Base-by-base conservation (phyloP, 2,888 invertebrate species). In the Monopis laevigella region DNA sequence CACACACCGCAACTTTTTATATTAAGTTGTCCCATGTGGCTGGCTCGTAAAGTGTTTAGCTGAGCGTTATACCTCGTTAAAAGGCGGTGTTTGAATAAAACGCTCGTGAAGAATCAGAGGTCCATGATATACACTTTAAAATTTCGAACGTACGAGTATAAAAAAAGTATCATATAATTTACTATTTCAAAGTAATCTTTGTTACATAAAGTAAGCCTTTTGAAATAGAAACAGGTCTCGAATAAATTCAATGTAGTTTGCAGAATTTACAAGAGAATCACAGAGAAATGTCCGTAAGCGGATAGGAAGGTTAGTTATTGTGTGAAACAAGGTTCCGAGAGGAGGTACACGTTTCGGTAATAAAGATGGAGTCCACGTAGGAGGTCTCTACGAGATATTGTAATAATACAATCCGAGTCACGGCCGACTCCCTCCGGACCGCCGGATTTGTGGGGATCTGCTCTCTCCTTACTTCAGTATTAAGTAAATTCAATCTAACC, bases 321-420 rank as follows among this genome's bases (percentile, higher is more conserved):
- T 32, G 17, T 32, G 32, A 32, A 32, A 32, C 3, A 16, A 32
- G n/a, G n/a, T n/a, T n/a, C n/a, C n/a, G n/a, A 32, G 32, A 32
- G 16, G 14, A 32, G 32, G 17, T 17, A 29, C 54, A 56, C 51
- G 55, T 56, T 54, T 52, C 48, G 57, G 58, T 58, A 62, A 65
- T 70, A 67, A 67, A 65, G 64, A 64, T 59, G 48, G 53, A 50
- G 50, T 55, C 60, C 62, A 65, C 59, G 63, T 65, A 56, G 48
- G 48, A 53, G 28, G 29, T 28, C 40, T 28, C 58, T 58, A 54
- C 53, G 52, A 58, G 55, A 63, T 63, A 60, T 59, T 59, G 53
- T 58, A 63, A 67, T 71, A 68, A 67, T 64, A 58, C 61, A 53
- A 54, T 55, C 55, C 49, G 46, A 55, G 58, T 61, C 58, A 59